Evolutionary conservation across 2,888 invertebrate genomes (phyloP), one percentile per base, ranked within the genome.

Genomic region (Cordilura impudica): DNA sequence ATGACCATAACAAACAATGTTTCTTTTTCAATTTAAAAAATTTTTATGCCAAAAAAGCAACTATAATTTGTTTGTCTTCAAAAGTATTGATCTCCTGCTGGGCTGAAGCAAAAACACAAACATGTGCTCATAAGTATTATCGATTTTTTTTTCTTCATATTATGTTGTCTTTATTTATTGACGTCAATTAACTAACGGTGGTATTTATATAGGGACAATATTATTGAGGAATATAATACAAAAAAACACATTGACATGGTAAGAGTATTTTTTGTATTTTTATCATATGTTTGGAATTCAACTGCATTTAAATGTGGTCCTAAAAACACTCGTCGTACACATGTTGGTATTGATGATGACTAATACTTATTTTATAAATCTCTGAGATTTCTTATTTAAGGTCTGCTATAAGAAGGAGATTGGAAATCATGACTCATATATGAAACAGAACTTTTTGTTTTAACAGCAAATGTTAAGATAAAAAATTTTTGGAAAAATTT

Each of bases 141-240:
- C n/a, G 35, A 39, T 19, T n/a, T 63, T 63, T 29, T 51, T 39
- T 16, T 18, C 49, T 31, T 10, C 12, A 12, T 49, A 26, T 58
- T 16, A n/a, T 49, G 39, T 29, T 43, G 21, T 26, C 63, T 63
- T 49, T 63, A 69, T 78, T n/a, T n/a, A n/a, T n/a, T n/a, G n/a
- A n/a, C n/a, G 78, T 72, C 78, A 78, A 63, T 72, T 78, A 78
- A 78, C 78, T n/a, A n/a, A n/a, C n/a, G n/a, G n/a, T n/a, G 67
- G 78, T 56, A 72, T 67, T 77, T 77, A 72, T 67, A 66, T 67
- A 61, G 66, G 61, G 67, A 72, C 77, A 77, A 49, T 56, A 47
- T 53, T 61, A 12, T 47, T 45, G 56, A 26, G 18, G 60, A 60
- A n/a, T n/a, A n/a, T n/a, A n/a, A n/a, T n/a, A 58, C 63, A 23